A percentile compares a stretch with the other conserved stretches of the same genome.
These are phyloP conservation scores for Platanista minor DNA, from an alignment of 2,113 vertebrate genomes.

Conservation along the genomic window DNA sequence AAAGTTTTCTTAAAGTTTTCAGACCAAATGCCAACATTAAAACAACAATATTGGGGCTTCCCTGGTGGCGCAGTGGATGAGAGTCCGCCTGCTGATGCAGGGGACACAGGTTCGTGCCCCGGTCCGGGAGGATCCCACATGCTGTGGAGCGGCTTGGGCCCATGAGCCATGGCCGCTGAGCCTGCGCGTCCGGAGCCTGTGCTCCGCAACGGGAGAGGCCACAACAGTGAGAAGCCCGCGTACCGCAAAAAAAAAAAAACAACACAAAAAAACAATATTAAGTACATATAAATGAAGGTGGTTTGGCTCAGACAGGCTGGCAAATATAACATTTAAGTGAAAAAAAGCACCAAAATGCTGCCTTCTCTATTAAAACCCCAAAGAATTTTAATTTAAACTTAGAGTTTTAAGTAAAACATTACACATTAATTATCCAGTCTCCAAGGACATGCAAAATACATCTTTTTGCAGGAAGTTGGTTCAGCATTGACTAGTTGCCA, in stretches of 20 bases:
- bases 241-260: too few relatives aligned
- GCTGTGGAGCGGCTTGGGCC: too few relatives aligned
- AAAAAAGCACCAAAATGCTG: slow-evolving; percentile 61
- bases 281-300: slow-evolving; percentile 14
- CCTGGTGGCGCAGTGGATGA: too few relatives aligned
- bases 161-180: too few relatives aligned
- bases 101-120: too few relatives aligned
- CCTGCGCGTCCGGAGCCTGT: too few relatives aligned
- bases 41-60: background rate
- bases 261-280: slow-evolving; percentile 17
- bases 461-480: slow-evolving; percentile 42
- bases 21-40: slow-evolving; percentile 56
- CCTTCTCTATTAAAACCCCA: slow-evolving; percentile 60
- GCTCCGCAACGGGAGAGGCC: too few relatives aligned
- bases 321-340: slow-evolving; percentile 60
- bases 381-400: slow-evolving; percentile 76
- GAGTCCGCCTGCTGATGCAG: too few relatives aligned
- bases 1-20: slow-evolving; percentile 31
- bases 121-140: too few relatives aligned
- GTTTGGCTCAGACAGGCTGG: slow-evolving; percentile 36
- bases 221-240: too few relatives aligned
- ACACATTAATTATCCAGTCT: slow-evolving; percentile 58
- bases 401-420: slow-evolving; percentile 67
- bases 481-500: slow-evolving; percentile 56
- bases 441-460: slow-evolving; percentile 64